A percentile compares a stretch with the other conserved stretches of the same genome.
Conservation (phyloP, 2,113 vertebrate genomes). For the Scomber japonicus region DNA sequence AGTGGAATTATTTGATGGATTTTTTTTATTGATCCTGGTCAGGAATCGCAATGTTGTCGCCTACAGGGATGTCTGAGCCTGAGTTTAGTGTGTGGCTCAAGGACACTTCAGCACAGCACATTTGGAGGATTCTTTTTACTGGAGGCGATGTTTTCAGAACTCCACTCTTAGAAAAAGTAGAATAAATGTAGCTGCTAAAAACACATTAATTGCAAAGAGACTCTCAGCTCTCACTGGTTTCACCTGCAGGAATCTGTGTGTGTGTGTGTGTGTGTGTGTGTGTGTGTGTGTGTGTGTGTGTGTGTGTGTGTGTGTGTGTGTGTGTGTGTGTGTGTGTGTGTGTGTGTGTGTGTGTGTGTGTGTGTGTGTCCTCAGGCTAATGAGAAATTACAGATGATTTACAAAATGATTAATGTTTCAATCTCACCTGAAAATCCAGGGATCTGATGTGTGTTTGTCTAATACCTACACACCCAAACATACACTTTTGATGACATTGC, state of each 20-base stretch:
- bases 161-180: slow-evolving; percentile 4
- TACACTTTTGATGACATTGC: neutral
- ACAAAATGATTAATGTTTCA: slow-evolving; percentile 13
- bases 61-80: neutral
- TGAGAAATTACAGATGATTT: slow-evolving; percentile 3
- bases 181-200: slow-evolving; percentile 18
- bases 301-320: too few species aligned
- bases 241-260: slow-evolving; percentile 2
- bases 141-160: neutral
- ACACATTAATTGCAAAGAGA: slow-evolving; percentile 43
- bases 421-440: neutral
- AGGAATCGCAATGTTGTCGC: too few species aligned
- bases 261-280: slow-evolving; percentile 11
- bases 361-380: slow-evolving; percentile 11
- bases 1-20: too few species aligned
- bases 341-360: slow-evolving; percentile 8
- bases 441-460: neutral
- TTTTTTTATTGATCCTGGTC: neutral
- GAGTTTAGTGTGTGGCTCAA: neutral
- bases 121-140: neutral
- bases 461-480: neutral
- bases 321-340: neutral
- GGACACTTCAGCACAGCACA: neutral
- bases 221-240: slow-evolving; percentile 10
- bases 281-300: slow-evolving; percentile 11